Base-by-base conservation (phyloP, 2,888 invertebrate genomes). In the Drosophila setosimentum region DNA sequence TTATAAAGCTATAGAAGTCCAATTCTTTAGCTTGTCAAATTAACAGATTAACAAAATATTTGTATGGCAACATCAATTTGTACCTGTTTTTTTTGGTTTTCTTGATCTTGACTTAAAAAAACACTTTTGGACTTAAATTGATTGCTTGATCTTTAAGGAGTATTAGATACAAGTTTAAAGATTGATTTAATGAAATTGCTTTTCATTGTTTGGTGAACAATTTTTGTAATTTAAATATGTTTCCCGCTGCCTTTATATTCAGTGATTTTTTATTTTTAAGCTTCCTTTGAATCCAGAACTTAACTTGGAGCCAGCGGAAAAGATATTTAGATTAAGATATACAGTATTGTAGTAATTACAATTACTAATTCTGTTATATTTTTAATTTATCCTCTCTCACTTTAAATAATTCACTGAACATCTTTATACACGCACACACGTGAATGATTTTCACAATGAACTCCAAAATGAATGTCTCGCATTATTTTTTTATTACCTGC, bases 401-500 rank as follows among this genome's bases (percentile, higher is more conserved):
- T 30, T 2, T 18, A 13, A 48, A 29, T 59, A 30, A 11, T 27
- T 29, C 48, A 6, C 10, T 0, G 27, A 11, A 16, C 29, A n/a
- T 4, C 8, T n/a, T n/a, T 1, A 18, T 2, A 27, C 18, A 32
- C 13, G 10, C 3, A 18, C 45, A 13, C 45, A 7, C 30, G 54
- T 79, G 80, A 79, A 77, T 79, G 80, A 79, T 76, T 63, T 73
- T 45, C 59, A 10, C 54, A 33, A 35, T 68, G 65, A 69, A 37
- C 58, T 59, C 27, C 65, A 53, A 57, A 59, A 40, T 33, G 37
- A 72, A 68, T 76, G 63, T 40, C 37, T 61, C 29, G 48, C 42
- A 35, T 66, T 64, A 76, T 70, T 78, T 83, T 85, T 83, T 85
- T 71, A 83, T 85, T 85, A 73, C 69, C 81, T 69, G 77, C 68